Percentiles rank a stretch among this genome's conserved stretches.
Evolutionary conservation across 1,140 invertebrate species (phyloP).

Genomic region (Coenobita brevimanus): DNA sequence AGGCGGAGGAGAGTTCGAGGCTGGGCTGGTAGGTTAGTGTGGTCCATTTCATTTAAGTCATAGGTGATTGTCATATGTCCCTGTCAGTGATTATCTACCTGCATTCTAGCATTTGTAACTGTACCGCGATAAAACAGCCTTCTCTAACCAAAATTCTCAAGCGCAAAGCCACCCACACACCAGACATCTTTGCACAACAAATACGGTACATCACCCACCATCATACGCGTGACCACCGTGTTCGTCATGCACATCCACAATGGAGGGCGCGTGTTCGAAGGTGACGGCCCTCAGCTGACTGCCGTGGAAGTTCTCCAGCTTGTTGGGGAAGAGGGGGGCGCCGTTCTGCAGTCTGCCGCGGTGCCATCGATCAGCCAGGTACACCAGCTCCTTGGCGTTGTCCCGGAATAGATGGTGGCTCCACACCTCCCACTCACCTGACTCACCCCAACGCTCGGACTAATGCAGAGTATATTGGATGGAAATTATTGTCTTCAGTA

Average conservation of each 20-base stretch:
- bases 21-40: too few species aligned
- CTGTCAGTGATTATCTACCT: too few species aligned
- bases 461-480: neutral
- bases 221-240: slow-evolving; percentile 31
- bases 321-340: slow-evolving; percentile 37
- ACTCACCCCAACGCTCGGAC: neutral
- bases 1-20: too few species aligned
- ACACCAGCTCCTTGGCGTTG: neutral
- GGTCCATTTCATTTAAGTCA: too few species aligned
- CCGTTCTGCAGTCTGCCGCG: neutral
- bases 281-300: slow-evolving; percentile 45
- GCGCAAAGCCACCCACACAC: too few species aligned
- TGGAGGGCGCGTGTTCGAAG: slow-evolving; percentile 64
- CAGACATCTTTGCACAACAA: too few species aligned
- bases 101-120: too few species aligned
- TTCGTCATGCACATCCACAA: slow-evolving; percentile 4
- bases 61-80: too few species aligned
- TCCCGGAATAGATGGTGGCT: slow-evolving; percentile 32
- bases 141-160: too few species aligned
- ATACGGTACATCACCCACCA: too few species aligned
- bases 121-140: too few species aligned
- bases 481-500: too few species aligned
- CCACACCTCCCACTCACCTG: slow-evolving; percentile 33
- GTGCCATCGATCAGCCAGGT: slow-evolving; percentile 34
- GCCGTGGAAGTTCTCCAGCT: slow-evolving; percentile 52